Base-by-base conservation (phyloP, 2,888 invertebrate species). In the Eupithecia exiguata region DNA sequence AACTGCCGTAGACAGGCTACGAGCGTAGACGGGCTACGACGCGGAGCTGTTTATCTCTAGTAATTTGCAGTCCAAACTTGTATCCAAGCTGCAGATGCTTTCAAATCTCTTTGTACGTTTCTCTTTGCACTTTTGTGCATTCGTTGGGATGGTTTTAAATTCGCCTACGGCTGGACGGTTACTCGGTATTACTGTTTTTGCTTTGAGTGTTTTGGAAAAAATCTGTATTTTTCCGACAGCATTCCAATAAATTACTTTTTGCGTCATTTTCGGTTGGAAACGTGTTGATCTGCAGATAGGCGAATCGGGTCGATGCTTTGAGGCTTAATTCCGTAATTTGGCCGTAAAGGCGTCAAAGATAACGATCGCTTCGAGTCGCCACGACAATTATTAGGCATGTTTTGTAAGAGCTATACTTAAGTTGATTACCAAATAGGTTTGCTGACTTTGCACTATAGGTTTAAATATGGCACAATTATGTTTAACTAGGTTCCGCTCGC, bases 51-150 rank as follows among this genome's bases (percentile, higher is more conserved):
- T 91, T 92, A 89, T 92, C 89, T 90, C 83, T 86, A 89, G 89
- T 91, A 91, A 93, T 92, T 92, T 91, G 86, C 90, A 91, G 91
- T 89, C 86, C 87, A 87, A 89, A 91, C 89, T 91, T 89, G 90
- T 91, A 89, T 88, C 88, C 87, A 86, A 91, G 87, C 89, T 91
- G 88, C 90, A 92, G 91, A 92, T 91, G 93, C 92, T 90, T 90
- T 92, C 88, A 89, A 89, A 92, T 91, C 89, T 88, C 91, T 92
- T 92, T 92, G 91, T 92, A 88, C 82, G 85, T 85, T 82, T 89
- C 91, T 88, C 89, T 91, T 92, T 91, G 89, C 88, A 89, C 87
- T 90, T 89, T 89, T 91, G 85, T 87, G 87, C 86, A 89, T 86
- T 88, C 87, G 88, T 90, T 91, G 88, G 90, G 86, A 85, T 87